Evolutionary conservation across 2,113 vertebrate species (phyloP), one percentile per base, ranked within the genome.

Genomic region (Apus apus): DNA sequence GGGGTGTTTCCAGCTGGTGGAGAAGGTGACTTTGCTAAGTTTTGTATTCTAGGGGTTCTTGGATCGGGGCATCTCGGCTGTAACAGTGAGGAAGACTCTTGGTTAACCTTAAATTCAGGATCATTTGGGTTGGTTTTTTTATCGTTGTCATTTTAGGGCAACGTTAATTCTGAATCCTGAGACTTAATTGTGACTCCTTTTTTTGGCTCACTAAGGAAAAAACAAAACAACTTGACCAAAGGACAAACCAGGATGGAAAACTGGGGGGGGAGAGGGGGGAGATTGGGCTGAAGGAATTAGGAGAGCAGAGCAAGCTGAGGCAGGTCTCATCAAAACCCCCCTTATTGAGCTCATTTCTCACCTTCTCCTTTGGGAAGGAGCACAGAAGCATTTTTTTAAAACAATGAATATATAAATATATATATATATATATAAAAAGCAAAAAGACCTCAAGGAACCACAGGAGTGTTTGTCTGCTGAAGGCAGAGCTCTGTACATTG

Each of bases 371-470:
- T 58, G 32, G 48, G 20, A 76, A 82, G 36, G 74, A 71, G 15
- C 23, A 66, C 30, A 61, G 70, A n/a, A 62, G 51, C 25, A 1
- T 40, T 46, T 45, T 46, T 34, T 15, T 9, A 11, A 11, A 46
- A 81, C 30, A 75, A 60, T 26, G 58, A n/a, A 45, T 53, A 75
- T 48, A 67, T 54, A 58, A 23, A 65, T 80, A 62, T 62, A 77
- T 57, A 66, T 67, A 61, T 78, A 46, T 17, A 46, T 19, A 48
- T 48, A 48, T 48, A 48, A 48, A 20, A 90, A 71, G 70, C 67
- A 67, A 79, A 65, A 89, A 72, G 70, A 92, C 75, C 85, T 85
- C 64, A 34, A 80, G 85, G 85, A 94, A 29, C 75, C 11, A 3
- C 82, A 17, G 64, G 19, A 58, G 68, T 60, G 81, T 60, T 43